Base-by-base conservation (phyloP, 2,113 vertebrate species). In the Campylomormyrus tamandua region DNA sequence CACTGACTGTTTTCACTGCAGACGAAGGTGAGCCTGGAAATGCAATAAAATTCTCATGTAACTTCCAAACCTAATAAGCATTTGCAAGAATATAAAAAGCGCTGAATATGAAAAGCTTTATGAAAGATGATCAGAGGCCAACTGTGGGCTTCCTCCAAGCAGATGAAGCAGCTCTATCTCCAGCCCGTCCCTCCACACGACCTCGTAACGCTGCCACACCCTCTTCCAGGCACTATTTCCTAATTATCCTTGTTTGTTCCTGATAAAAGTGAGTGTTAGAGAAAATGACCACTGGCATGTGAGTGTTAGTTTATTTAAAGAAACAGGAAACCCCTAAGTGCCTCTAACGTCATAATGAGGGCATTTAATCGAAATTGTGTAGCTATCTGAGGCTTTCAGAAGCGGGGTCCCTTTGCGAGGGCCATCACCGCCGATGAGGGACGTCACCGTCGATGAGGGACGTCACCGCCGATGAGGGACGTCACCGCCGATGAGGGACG, bases 381-480 rank as follows among this genome's bases (percentile, higher is more conserved):
- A 90, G 90, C 50, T 80, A 88, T 88, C 87, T 27, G 31, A 50
- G 24, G 87, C 70, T 94, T 93, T 92, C 95, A 93, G 91, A 92
- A 95, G 93, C 93, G 91, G 89, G 91, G 83, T 91, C 90, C 93
- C 87, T 93, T 90, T 62, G 94, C 93, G 94, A 94, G 92, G 94
- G 95, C 93, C 95, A 93, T 95, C 94, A 93, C 89, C 45, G 45
- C 0, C 6, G 45, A 46, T 46, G 45, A 7, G 39, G 39, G 39
- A 39, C 39, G 6, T 46, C 45, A 46, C 45, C 39, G 39, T 0
- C 35, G 35, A 39, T 39, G 35, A 39, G 35, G 35, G 35, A 0
- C 2, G 35, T 39, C 35, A 39, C 45, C 7, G 6, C 5, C 6
- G 45, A 46, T 46, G 46, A 46, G 46, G 46, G 46, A 1, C 46